Conservation (phyloP, 2,113 vertebrate species). For the Otocyon megalotis region DNA sequence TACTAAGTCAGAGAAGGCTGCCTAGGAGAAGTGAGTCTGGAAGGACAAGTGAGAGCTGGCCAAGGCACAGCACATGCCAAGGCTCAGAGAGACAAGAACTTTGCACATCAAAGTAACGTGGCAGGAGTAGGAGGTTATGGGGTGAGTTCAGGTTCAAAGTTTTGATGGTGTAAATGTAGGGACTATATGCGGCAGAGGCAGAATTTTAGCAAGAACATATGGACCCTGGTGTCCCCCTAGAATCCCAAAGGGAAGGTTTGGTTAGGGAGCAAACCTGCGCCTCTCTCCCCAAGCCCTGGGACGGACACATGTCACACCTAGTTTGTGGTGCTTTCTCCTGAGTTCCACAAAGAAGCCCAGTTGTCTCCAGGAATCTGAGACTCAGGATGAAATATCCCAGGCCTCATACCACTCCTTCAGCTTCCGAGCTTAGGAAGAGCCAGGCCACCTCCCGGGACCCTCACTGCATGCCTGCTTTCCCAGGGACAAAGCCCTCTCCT, state of each 20-base stretch:
- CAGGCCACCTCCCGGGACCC: background rate
- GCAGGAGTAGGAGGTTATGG: background rate
- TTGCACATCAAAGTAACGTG: fast-evolving
- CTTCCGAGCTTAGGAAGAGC: background rate
- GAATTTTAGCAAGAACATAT: background rate
- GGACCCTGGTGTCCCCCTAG: background rate
- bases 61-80: background rate
- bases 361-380: background rate
- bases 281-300: background rate
- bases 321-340: background rate
- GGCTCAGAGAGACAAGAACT: background rate
- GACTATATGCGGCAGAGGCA: background rate
- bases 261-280: background rate
- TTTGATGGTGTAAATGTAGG: background rate
- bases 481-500: background rate
- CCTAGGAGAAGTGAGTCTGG: background rate
- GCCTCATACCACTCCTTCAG: background rate
- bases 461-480: background rate
- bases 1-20: background rate
- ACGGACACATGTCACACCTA: fast-evolving
- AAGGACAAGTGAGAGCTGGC: background rate
- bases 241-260: background rate
- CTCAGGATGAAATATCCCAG: background rate
- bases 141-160: too few species aligned
- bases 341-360: background rate